These are phyloP conservation scores for Dromococcyx pavoninus DNA, from an alignment of 2,797 vertebrate genomes.

Conservation along the genomic window DNA sequence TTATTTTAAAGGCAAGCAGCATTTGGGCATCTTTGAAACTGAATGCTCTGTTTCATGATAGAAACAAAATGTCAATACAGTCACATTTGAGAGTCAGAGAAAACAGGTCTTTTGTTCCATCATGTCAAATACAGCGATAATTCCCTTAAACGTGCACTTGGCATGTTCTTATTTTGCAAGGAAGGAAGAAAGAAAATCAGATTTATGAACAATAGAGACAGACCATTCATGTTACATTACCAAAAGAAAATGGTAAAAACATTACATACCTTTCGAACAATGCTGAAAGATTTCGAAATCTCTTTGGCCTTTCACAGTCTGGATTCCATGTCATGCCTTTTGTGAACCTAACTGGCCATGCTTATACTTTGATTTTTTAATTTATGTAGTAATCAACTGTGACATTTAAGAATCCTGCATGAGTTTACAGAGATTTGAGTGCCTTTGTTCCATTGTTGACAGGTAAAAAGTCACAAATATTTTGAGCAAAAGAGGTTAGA, in stretches of 20 bases:
- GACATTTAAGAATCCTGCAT: not conserved
- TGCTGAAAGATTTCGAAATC: not conserved
- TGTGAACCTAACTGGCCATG: not conserved
- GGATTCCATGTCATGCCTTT: not conserved
- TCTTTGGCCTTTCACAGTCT: not conserved
- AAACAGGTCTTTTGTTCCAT: not conserved
- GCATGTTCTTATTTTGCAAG: not conserved
- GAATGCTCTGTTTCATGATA: not conserved
- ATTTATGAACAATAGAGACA: not conserved
- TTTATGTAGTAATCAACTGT: not conserved
- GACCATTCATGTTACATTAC: not conserved
- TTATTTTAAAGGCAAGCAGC: constrained; percentile 16
- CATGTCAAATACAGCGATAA: not conserved
- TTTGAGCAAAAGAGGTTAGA: not conserved
- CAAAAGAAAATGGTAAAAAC: not conserved
- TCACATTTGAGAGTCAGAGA: not conserved
- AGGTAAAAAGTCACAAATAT: not conserved
- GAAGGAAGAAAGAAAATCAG: not conserved
- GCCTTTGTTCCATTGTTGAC: not conserved
- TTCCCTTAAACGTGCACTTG: not conserved
- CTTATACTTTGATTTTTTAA: not conserved
- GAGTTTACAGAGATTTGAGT: not conserved
- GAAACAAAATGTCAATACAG: not conserved
- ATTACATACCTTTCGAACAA: not conserved
- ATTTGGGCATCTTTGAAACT: not conserved